A percentile compares a stretch with the other conserved stretches of the same genome.
These are phyloP conservation scores for Nephrocerus scutellatus DNA, from an alignment of 2,888 invertebrate species.

Conservation along the genomic window DNA sequence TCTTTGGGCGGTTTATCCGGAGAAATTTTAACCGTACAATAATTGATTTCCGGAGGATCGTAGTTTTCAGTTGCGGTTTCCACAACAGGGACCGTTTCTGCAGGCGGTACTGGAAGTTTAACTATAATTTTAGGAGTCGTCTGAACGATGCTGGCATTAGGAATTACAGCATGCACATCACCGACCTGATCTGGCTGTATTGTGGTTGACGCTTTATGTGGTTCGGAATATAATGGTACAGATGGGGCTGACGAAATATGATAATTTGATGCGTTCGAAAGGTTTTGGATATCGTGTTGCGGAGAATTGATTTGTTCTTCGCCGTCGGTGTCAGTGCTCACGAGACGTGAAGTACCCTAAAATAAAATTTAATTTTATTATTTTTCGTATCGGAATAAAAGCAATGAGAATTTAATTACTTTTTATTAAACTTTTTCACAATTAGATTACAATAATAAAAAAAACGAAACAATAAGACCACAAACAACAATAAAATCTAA, in stretches of 20 bases:
- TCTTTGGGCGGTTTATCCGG: conserved; percentile 50
- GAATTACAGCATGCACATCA: no score
- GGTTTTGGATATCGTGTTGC: conserved; percentile 28
- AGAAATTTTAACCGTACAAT: conserved; percentile 45
- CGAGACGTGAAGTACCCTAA: conserved; percentile 57
- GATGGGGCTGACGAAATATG: conserved; percentile 14
- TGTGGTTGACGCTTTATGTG: conserved; percentile 19
- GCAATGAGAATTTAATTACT: no score
- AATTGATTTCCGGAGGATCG: conserved; percentile 43
- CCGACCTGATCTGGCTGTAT: no score
- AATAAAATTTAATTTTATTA: no score
- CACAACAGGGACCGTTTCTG: conserved; percentile 12
- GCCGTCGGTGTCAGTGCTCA: conserved; percentile 59
- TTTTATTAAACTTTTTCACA: no score
- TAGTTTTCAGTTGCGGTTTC: conserved; percentile 30
- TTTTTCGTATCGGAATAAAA: no score
- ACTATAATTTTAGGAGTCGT: conserved; percentile 38
- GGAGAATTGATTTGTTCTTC: conserved; percentile 53
- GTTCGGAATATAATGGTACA: conserved; percentile 26
- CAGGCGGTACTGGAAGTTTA: conserved; percentile 32
- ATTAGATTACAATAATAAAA: no score
- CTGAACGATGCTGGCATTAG: conserved; percentile 8
- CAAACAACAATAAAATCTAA: no score
- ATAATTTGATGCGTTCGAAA: conserved; percentile 41
- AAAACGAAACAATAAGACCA: no score